A percentile compares a stretch with the other conserved stretches of the same genome.
Evolutionary conservation across 2,113 vertebrate genomes (phyloP).

Genomic region (Spea multiplicata): DNA sequence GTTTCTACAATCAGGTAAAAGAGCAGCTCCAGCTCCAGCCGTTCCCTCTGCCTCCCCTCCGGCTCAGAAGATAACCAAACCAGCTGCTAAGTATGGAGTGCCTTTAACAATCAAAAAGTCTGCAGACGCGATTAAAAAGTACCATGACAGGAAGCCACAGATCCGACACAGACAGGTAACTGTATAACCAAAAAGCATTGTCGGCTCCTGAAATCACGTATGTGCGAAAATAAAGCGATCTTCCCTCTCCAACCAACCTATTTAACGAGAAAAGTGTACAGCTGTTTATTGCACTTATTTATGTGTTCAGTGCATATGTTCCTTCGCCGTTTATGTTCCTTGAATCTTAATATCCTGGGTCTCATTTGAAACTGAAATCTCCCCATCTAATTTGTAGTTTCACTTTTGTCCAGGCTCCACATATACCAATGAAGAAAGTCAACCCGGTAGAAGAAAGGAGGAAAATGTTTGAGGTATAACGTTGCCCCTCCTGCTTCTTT

Average conservation of each 20-base stretch:
- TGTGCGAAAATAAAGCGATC: too few relatives aligned
- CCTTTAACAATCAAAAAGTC: constrained; percentile 83
- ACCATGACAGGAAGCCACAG: constrained; percentile 73
- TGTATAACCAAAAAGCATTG: not conserved
- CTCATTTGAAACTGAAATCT: not conserved
- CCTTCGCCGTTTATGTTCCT: too few relatives aligned
- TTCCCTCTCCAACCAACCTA: too few relatives aligned
- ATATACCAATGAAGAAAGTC: constrained; percentile 75
- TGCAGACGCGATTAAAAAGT: constrained; percentile 71
- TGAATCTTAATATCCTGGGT: not conserved
- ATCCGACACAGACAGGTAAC: constrained; percentile 75
- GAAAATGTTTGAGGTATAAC: constrained; percentile 84
- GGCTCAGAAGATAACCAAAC: constrained; percentile 91
- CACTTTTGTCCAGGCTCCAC: constrained; percentile 78
- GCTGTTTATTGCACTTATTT: too few relatives aligned
- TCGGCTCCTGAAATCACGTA: too few relatives aligned
- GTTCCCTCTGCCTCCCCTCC: constrained; percentile 61
- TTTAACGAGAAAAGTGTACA: too few relatives aligned
- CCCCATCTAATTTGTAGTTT: constrained; percentile 74
- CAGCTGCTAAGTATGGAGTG: constrained; percentile 95
- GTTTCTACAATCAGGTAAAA: constrained; percentile 70
- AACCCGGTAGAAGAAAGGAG: constrained; percentile 82
- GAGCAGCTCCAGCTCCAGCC: constrained; percentile 70
- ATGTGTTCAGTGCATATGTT: too few relatives aligned
- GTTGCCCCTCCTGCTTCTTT: constrained; percentile 56